Conservation (phyloP, 2,888 invertebrate species). For the Drosophila tripunctata region DNA sequence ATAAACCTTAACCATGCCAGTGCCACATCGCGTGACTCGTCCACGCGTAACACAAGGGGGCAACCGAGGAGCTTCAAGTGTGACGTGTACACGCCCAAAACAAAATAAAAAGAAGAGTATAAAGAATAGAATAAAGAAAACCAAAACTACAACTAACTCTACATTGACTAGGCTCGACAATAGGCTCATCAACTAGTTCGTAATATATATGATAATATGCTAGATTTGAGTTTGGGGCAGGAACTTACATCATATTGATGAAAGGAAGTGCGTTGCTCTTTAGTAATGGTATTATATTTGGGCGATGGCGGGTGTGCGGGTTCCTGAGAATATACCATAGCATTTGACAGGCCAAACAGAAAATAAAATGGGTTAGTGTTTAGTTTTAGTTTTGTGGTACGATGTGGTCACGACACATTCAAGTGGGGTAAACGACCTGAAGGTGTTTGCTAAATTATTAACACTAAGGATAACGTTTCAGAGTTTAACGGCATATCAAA, state of each 20-base stretch:
- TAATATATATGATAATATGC: conserved; percentile 30
- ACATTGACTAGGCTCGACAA: conserved; percentile 51
- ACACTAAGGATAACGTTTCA: background rate
- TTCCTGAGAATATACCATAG: conserved; percentile 49
- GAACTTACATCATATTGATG: conserved; percentile 84
- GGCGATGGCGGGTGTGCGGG: conserved; percentile 83
- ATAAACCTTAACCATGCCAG: conserved; percentile 55
- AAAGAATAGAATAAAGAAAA: conserved; percentile 3
- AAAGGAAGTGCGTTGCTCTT: conserved; percentile 83
- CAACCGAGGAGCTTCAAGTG: conserved; percentile 49
- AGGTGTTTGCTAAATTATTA: background rate
- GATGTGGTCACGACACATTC: background rate
- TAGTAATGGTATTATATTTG: conserved; percentile 81
- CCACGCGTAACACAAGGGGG: conserved; percentile 57
- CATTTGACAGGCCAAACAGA: conserved; percentile 29
- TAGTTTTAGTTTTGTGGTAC: conserved; percentile 10
- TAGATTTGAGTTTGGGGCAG: conserved; percentile 6
- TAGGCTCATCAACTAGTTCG: conserved; percentile 43
- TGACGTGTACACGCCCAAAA: conserved; percentile 60
- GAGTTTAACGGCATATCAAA: background rate
- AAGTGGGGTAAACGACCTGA: conserved; percentile 6
- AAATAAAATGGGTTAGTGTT: conserved; percentile 35
- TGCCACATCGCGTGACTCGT: conserved; percentile 70
- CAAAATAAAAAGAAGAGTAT: background rate
- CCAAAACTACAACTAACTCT: conserved; percentile 20